A percentile compares a stretch with the other conserved stretches of the same genome.
Conservation (phyloP, 2,797 vertebrate genomes). For the Dermochelys coriacea region DNA sequence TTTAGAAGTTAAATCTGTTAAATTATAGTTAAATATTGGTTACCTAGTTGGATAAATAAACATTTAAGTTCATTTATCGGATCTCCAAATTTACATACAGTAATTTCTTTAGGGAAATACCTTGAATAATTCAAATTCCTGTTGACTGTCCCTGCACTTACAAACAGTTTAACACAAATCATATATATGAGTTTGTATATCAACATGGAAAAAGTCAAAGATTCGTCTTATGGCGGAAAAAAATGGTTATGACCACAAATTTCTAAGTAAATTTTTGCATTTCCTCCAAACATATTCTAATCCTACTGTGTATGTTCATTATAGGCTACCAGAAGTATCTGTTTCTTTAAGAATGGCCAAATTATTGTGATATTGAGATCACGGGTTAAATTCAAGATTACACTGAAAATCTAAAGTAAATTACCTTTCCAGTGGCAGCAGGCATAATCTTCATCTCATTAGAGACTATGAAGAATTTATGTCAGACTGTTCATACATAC, state of each 20-base stretch:
- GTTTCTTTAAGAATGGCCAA: background rate
- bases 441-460: background rate
- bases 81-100: background rate
- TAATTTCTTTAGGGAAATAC: background rate
- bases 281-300: background rate
- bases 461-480: background rate
- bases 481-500: background rate
- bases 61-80: background rate
- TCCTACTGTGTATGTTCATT: background rate
- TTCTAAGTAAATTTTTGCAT: background rate
- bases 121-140: background rate
- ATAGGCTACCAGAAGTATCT: accelerated
- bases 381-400: background rate
- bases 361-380: background rate
- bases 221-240: background rate
- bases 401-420: background rate
- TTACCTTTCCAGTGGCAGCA: background rate
- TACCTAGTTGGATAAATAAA: background rate
- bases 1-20: background rate
- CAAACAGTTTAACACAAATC: background rate
- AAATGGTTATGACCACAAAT: background rate
- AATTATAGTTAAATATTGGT: background rate
- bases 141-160: background rate
- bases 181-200: background rate
- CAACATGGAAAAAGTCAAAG: background rate